Base-by-base conservation (phyloP, 2,888 invertebrate species). In the Loripinus fragilis region DNA sequence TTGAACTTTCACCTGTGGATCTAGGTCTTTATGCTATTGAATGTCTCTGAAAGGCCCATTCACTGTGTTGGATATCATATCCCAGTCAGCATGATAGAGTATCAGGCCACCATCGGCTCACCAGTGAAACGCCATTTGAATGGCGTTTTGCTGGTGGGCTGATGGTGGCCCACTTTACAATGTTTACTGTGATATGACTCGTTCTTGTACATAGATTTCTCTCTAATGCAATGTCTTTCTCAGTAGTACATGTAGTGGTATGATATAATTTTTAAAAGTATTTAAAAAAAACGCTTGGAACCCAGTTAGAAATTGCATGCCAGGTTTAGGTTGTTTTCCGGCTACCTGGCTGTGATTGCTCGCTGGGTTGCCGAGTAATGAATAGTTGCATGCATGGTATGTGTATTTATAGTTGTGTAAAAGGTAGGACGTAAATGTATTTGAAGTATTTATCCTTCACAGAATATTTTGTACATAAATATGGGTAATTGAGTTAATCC, bases 221-320 rank as follows among this genome's bases (percentile, higher is more conserved):
- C 28, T 60, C 60, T 60, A 60, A 60, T 60, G 60, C 60, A 60
- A 60, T 60, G 25, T 60, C n/a, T 60, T 60, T 28, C 28, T 10
- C 10, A 33, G 25, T 12, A 33, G 12, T 60, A 17, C 5, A 20
- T 25, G n/a, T 52, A 25, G 52, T 52, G 52, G 52, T 52, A 2
- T 52, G 52, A 52, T 12, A 52, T 25, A 25, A 5, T 52, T 52
- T 52, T 23, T 25, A n/a, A 52, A 52, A 52, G 52, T 52, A 52
- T 52, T 52, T 52, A 25, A 12, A 52, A n/a, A n/a, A 45, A 52
- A 52, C 15, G 52, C 48, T 48, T 8, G 3, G 12, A 3, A 5
- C n/a, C 20, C 48, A 48, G 48, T 48, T 48, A 20, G 48, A 48
- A 48, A 48, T 48, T n/a, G 3, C n/a, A 48, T n/a, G 7, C 48